These are phyloP conservation scores for Notodonta ziczac DNA, from an alignment of 2,888 invertebrate genomes.

Conservation along the genomic window DNA sequence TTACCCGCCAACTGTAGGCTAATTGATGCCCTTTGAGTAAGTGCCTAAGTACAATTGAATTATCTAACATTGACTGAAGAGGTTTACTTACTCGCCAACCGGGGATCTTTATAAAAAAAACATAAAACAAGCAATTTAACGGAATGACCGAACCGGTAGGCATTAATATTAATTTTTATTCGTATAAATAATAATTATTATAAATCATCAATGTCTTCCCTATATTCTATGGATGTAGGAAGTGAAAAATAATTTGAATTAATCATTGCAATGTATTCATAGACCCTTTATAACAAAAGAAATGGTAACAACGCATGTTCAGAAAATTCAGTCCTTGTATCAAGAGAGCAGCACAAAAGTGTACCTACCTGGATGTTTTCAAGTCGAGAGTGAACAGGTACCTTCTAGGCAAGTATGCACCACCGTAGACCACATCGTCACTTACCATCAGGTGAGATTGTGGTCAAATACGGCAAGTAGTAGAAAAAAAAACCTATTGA, in stretches of 20 bases:
- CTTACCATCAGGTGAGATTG: too few species aligned
- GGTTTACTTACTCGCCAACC: neutral
- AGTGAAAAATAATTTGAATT: neutral
- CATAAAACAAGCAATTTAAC: neutral
- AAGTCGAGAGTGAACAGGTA: too few species aligned
- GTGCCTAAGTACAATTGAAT: slow-evolving; percentile 12
- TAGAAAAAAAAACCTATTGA: too few species aligned
- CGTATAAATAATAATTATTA: neutral
- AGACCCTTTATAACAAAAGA: too few species aligned
- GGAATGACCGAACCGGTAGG: neutral
- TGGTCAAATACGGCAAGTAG: too few species aligned
- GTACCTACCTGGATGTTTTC: too few species aligned
- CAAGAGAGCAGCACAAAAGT: too few species aligned
- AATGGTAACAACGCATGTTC: too few species aligned
- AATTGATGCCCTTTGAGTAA: neutral
- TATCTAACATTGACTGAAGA: neutral
- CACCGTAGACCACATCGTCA: too few species aligned
- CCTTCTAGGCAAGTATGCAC: too few species aligned
- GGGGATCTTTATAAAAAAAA: slow-evolving; percentile 5
- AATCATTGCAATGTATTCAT: too few species aligned
- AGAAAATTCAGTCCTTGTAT: too few species aligned
- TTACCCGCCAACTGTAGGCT: neutral
- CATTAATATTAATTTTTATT: neutral
- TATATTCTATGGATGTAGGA: neutral
- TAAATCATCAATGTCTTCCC: neutral